A percentile compares a stretch with the other conserved stretches of the same genome.
phyloP scores from a whole-genome alignment of 2,113 vertebrate species.

The Coreoperca whiteheadi region DNA sequence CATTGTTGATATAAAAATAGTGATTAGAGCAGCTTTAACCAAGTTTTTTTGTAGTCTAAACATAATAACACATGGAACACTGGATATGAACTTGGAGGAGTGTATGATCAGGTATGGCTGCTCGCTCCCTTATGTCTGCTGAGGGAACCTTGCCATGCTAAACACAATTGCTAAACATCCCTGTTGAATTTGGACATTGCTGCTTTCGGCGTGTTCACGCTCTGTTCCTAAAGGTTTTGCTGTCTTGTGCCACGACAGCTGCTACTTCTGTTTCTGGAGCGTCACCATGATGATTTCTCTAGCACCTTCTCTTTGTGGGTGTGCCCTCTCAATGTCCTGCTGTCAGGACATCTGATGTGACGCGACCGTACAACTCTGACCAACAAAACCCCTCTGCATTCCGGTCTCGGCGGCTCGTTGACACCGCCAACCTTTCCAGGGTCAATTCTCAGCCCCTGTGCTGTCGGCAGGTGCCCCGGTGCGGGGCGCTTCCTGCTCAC shows the following conservation, averaged over 20 bases:
- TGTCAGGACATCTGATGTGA: slow-evolving; percentile 2
- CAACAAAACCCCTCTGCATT: background rate
- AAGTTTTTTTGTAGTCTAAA: no score
- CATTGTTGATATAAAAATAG: no score
- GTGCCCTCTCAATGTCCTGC: background rate
- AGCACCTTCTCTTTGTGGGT: background rate
- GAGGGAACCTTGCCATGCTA: background rate
- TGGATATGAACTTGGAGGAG: background rate
- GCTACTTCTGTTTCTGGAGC: background rate
- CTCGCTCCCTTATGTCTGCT: background rate
- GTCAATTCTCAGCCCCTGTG: background rate
- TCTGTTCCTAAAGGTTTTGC: background rate
- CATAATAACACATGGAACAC: no score
- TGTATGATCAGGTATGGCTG: background rate
- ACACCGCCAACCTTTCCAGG: slow-evolving; percentile 17
- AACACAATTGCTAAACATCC: background rate
- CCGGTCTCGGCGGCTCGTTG: background rate
- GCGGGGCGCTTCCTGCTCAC: background rate
- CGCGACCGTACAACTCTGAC: slow-evolving; percentile 1
- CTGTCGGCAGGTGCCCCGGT: slow-evolving; percentile 8
- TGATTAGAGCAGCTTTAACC: no score
- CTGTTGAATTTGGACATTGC: background rate
- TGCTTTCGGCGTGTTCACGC: background rate
- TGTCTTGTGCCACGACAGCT: background rate
- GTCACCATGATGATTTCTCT: background rate